Evolutionary conservation across 2,888 invertebrate genomes (phyloP).

Genomic region (Thecophora atra): DNA sequence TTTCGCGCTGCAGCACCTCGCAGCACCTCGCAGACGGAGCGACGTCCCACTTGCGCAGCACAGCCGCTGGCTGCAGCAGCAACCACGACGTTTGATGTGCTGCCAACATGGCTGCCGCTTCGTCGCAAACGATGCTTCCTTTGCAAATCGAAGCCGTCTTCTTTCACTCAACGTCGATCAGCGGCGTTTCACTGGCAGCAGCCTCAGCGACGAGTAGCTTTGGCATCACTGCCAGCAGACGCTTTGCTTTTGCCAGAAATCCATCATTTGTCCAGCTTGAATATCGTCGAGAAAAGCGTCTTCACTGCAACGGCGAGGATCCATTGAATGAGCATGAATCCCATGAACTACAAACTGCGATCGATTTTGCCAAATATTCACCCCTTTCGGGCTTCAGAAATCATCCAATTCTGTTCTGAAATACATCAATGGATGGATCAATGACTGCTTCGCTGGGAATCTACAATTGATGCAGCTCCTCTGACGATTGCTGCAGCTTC

Average conservation of each 20-base stretch:
- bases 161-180: conserved; percentile 14
- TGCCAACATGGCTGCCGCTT: conserved; percentile 17
- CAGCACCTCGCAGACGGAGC: not conserved
- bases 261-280: conserved; percentile 26
- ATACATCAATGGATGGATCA: no score
- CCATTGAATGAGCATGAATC: no score
- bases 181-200: not conserved
- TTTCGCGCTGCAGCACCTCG: conserved; percentile 19
- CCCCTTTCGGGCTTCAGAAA: no score
- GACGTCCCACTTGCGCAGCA: conserved; percentile 16
- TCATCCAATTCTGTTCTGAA: no score
- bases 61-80: not conserved
- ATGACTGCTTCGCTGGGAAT: no score
- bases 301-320: not conserved
- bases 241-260: conserved; percentile 8
- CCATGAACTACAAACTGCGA: no score
- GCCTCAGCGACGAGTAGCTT: no score
- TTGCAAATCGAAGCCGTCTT: conserved; percentile 1
- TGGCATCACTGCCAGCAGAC: no score
- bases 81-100: conserved; percentile 10
- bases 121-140: not conserved
- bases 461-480: no score
- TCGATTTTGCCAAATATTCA: no score
- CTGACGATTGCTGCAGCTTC: not conserved
- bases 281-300: conserved; percentile 12